These are phyloP conservation scores for Myripristis jacobus DNA, from an alignment of 2,797 vertebrate species.

Conservation along the genomic window DNA sequence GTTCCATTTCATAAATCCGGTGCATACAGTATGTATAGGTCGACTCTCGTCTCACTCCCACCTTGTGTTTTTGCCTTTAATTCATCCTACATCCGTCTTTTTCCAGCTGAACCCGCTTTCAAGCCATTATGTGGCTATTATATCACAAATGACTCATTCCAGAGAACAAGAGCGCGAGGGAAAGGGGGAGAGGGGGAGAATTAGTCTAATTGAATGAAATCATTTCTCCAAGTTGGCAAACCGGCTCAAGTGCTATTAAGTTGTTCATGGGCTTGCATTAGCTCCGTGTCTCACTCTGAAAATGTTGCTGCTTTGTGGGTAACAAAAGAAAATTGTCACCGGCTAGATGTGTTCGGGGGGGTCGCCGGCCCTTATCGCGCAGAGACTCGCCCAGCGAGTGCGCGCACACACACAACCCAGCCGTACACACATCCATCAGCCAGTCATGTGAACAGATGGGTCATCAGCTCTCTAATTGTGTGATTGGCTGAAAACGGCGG, in stretches of 20 bases:
- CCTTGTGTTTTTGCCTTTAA: constrained; percentile 52
- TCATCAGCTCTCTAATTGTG: constrained; percentile 99
- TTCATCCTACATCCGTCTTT: constrained; percentile 69
- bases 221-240: constrained; percentile 92
- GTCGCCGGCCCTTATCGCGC: constrained; percentile 51
- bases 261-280: constrained; percentile 73
- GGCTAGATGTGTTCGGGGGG: constrained; percentile 66
- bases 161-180: constrained; percentile 67
- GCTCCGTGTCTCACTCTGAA: constrained; percentile 54
- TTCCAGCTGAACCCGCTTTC: constrained; percentile 65
- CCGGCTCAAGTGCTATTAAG: constrained; percentile 82
- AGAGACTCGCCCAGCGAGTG: constrained; percentile 10
- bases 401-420: neutral
- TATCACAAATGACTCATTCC: constrained; percentile 78
- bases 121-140: constrained; percentile 79
- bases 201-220: constrained; percentile 92
- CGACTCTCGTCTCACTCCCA: constrained; percentile 41
- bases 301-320: constrained; percentile 56
- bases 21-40: constrained; percentile 9
- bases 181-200: constrained; percentile 75
- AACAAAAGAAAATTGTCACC: constrained; percentile 76
- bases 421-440: constrained; percentile 60
- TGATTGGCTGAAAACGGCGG: constrained; percentile 99
- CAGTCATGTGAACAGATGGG: constrained; percentile 93
- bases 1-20: constrained; percentile 16